Conservation (phyloP, 2,888 invertebrate genomes). For the Caenorhabditis imperialis region DNA sequence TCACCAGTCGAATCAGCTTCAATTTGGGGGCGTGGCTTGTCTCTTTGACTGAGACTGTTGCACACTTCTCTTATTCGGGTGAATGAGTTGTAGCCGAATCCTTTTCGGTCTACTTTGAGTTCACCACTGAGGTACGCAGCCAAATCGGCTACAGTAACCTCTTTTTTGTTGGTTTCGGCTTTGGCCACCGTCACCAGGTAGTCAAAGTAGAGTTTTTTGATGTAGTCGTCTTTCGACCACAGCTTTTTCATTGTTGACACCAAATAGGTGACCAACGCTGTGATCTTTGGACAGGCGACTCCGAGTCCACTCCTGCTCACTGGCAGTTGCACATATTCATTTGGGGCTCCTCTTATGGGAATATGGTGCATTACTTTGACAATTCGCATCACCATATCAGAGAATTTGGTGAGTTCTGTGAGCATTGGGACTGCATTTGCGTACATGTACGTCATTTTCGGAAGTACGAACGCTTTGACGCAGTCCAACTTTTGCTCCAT, state of each 20-base stretch:
- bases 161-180: too few relatives aligned
- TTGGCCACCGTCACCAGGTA: background rate
- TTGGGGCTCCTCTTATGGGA: background rate
- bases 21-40: too few relatives aligned
- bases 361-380: background rate
- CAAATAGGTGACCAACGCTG: background rate
- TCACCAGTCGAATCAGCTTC: too few relatives aligned
- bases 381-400: background rate
- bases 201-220: background rate
- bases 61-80: too few relatives aligned
- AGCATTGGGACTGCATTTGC: conserved; percentile 3
- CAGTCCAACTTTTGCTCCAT: conserved; percentile 43
- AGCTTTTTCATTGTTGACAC: background rate
- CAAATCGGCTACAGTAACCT: too few relatives aligned
- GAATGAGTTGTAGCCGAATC: too few relatives aligned
- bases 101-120: too few relatives aligned
- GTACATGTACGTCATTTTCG: conserved; percentile 9
- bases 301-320: background rate
- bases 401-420: background rate
- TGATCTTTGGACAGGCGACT: background rate
- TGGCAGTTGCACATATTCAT: conserved; percentile 3
- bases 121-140: too few relatives aligned
- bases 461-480: conserved; percentile 24
- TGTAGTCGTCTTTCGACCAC: background rate
- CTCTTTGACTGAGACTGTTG: too few relatives aligned